Conservation (phyloP, 2,888 invertebrate genomes). For the Orthosia cruda region DNA sequence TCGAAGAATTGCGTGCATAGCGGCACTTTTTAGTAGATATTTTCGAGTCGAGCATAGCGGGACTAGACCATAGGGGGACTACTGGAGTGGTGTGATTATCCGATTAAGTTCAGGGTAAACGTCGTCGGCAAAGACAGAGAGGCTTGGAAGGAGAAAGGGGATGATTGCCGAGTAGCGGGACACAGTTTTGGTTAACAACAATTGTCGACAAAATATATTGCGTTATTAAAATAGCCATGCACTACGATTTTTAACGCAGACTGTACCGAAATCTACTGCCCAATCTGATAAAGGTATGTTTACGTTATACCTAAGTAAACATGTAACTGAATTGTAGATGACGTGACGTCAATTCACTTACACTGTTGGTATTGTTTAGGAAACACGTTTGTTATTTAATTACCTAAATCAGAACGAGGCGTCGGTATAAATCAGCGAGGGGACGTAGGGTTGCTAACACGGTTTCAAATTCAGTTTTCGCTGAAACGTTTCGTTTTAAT, state of each 20-base stretch:
- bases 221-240: not conserved
- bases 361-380: constrained; percentile 72
- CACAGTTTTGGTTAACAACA: too few species aligned
- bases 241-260: not conserved
- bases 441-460: constrained; percentile 70
- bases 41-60: too few species aligned
- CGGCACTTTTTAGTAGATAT: too few species aligned
- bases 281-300: constrained; percentile 72
- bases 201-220: too few species aligned
- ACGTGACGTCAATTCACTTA: constrained; percentile 77
- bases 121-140: too few species aligned
- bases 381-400: constrained; percentile 70
- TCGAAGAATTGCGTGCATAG: too few species aligned
- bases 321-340: constrained; percentile 75
- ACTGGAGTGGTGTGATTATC: too few species aligned
- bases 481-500: constrained; percentile 16
- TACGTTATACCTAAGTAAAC: constrained; percentile 66
- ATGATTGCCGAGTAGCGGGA: too few species aligned
- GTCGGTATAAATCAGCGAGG: constrained; percentile 72
- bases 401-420: too few species aligned
- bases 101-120: too few species aligned
- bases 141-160: too few species aligned
- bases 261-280: constrained; percentile 59
- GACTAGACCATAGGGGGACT: too few species aligned
- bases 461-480: constrained; percentile 67